A percentile compares a stretch with the other conserved stretches of the same genome.
Evolutionary conservation across 2,888 invertebrate genomes (phyloP).

Genomic region (Dolichomitus sp.): DNA sequence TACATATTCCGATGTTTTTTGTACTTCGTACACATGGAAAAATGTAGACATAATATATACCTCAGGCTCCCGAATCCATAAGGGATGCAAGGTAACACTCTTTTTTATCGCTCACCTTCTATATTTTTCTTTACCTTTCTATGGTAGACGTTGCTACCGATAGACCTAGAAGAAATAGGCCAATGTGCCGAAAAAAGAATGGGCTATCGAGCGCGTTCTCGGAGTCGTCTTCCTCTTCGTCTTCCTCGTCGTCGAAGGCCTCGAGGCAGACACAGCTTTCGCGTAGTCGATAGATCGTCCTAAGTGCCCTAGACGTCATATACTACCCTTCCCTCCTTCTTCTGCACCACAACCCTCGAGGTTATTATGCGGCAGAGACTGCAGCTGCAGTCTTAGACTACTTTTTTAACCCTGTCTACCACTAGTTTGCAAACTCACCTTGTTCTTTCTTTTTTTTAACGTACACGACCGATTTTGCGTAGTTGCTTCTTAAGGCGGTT

Average conservation of each 20-base stretch:
- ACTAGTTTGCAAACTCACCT: slow-evolving; percentile 53
- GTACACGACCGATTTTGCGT: slow-evolving; percentile 31
- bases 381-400: slow-evolving; percentile 64
- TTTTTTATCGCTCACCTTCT: neutral
- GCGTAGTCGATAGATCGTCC: slow-evolving; percentile 78
- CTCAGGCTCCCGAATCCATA: neutral
- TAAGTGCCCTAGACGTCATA: slow-evolving; percentile 81
- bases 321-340: slow-evolving; percentile 61
- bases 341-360: slow-evolving; percentile 60
- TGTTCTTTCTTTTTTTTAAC: slow-evolving; percentile 26
- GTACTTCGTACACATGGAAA: neutral
- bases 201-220: slow-evolving; percentile 68
- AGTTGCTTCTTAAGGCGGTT: slow-evolving; percentile 2
- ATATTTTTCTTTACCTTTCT: slow-evolving; percentile 17
- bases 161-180: slow-evolving; percentile 76
- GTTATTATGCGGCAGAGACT: slow-evolving; percentile 68
- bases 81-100: neutral
- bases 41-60: neutral
- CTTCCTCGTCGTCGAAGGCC: slow-evolving; percentile 68
- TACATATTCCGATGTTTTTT: neutral
- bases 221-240: slow-evolving; percentile 38
- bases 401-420: slow-evolving; percentile 33
- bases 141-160: slow-evolving; percentile 60
- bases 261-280: slow-evolving; percentile 66
- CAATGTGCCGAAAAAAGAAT: slow-evolving; percentile 74